Base-by-base conservation (phyloP, 2,797 vertebrate genomes). In the Hypotaenidia okinawae region DNA sequence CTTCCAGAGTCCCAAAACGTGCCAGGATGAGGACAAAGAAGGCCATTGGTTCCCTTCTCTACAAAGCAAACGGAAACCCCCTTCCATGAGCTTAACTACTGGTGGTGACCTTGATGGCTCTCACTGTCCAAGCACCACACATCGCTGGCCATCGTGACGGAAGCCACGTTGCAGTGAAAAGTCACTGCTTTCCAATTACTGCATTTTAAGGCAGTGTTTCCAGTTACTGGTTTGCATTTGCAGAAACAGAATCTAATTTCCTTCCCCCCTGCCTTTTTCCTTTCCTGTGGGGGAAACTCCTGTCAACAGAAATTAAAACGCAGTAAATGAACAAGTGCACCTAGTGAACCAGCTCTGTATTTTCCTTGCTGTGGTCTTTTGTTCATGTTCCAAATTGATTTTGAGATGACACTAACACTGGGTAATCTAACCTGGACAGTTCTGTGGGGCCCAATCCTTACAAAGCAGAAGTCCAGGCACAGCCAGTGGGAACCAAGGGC, bases 291-390 rank as follows among this genome's bases (percentile, higher is more conserved):
- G 55, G 62, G 51, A 55, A 73, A 63, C 79, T 93, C 59, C 59
- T 49, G 25, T 51, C 73, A 84, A 67, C 2, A 88, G 59, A 88
- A 84, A 84, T 88, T 76, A 76, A 83, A 90, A 54, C 1, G 0
- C 22, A 43, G 51, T 54, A 70, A 84, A 77, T 8, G 27, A 96
- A 70, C 52, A 80, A 49, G 52, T 39, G 58, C 54, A 88, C 62
- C 51, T 54, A 14, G n/a, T 64, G 45, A 97, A 72, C 43, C 82
- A 81, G 93, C 72, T 62, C 6, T 76, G 37, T 66, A 41, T 92
- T 79, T 87, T 77, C 49, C 88, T 90, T 82, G 83, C 90, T 95
- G 84, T 35, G 87, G 80, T 91, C 95, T 95, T 95, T 80, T 13
- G 25, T 77, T 96, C 67, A 76, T 17, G 21, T 58, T 63, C 37